Conservation (phyloP, 2,888 invertebrate species). For the Drosophila sordidapex region DNA sequence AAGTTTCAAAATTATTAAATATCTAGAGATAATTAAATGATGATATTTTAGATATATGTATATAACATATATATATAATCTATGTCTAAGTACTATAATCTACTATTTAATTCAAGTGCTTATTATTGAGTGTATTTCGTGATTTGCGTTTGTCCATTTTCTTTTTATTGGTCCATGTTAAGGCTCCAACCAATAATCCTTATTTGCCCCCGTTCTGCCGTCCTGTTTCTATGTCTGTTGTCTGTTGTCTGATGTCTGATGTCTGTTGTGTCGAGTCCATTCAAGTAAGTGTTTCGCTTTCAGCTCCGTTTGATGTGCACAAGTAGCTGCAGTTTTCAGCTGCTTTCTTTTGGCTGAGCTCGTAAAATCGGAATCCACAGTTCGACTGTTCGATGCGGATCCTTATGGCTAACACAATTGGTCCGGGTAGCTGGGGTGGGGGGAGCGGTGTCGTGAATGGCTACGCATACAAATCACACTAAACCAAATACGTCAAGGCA, state of each 20-base stretch:
- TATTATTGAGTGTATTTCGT: conserved; percentile 14
- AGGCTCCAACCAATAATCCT: not conserved
- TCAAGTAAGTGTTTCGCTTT: conserved; percentile 71
- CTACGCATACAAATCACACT: conserved; percentile 71
- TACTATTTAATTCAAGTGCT: not conserved
- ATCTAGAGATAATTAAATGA: not conserved
- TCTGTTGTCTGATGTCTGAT: not conserved
- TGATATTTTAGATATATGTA: not conserved
- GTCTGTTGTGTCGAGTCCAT: conserved; percentile 36
- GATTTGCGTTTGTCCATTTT: not conserved
- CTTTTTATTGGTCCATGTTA: not conserved
- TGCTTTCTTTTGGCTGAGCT: conserved; percentile 46
- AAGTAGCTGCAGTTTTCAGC: conserved; percentile 56
- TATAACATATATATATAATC: too few relatives aligned
- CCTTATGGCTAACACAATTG: conserved; percentile 1
- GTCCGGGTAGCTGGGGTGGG: not conserved
- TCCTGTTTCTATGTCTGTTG: not conserved
- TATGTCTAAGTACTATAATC: not conserved
- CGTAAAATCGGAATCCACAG: conserved; percentile 56
- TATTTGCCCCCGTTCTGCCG: not conserved
- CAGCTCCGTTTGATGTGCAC: conserved; percentile 72
- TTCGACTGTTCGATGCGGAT: conserved; percentile 16
- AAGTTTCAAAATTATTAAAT: not conserved
- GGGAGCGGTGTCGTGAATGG: conserved; percentile 1
- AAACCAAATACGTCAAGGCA: conserved; percentile 73